These are phyloP conservation scores for Cephus nigrinus DNA, from an alignment of 2,888 invertebrate species.

Conservation along the genomic window DNA sequence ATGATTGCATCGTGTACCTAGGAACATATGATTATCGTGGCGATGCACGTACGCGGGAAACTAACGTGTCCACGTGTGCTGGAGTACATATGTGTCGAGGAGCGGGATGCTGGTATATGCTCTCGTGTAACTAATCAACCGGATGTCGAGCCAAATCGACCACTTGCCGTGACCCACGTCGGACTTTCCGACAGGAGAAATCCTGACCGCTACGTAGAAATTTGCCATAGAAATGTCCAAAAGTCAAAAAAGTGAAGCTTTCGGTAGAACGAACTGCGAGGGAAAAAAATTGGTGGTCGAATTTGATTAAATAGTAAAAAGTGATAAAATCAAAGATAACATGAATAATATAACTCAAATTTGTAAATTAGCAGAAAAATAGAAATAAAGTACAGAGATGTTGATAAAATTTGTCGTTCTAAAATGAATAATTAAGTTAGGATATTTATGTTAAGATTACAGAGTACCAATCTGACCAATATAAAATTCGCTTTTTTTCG, in stretches of 20 bases:
- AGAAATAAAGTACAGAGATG: too few relatives aligned
- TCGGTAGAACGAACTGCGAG: background rate
- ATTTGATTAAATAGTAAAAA: background rate
- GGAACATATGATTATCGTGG: constrained; percentile 51
- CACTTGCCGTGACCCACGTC: constrained; percentile 30
- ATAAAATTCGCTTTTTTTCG: background rate
- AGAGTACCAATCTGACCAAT: background rate
- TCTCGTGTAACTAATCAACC: constrained; percentile 57
- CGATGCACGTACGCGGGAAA: constrained; percentile 39
- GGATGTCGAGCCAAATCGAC: constrained; percentile 52
- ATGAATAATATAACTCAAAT: background rate
- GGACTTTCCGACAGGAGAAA: background rate
- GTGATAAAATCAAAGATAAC: background rate
- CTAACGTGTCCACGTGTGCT: constrained; percentile 31
- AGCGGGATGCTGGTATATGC: constrained; percentile 32
- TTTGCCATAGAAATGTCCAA: background rate
- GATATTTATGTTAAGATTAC: too few relatives aligned
- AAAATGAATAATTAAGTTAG: too few relatives aligned
- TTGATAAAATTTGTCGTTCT: too few relatives aligned
- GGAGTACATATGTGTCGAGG: constrained; percentile 23
- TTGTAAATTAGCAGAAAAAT: background rate
- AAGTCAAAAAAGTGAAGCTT: background rate
- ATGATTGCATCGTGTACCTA: constrained; percentile 56
- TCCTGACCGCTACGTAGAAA: background rate
- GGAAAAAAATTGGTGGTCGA: background rate